These are phyloP conservation scores for Ectemnius continuus DNA, from an alignment of 2,888 invertebrate species.

Conservation along the genomic window DNA sequence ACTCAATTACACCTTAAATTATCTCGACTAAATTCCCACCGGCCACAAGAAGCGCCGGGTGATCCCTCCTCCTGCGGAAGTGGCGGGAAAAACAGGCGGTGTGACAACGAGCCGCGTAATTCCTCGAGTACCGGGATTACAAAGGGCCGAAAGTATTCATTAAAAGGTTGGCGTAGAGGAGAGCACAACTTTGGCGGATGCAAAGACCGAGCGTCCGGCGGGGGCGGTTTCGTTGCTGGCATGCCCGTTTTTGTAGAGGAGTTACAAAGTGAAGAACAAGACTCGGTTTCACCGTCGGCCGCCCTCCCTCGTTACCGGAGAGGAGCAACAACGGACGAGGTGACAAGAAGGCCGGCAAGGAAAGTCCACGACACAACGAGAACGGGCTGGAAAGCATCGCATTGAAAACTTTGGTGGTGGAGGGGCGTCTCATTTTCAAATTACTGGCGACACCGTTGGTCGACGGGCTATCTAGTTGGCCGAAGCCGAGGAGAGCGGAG, in stretches of 20 bases:
- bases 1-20: constrained; percentile 2
- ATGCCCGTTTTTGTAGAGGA: background rate
- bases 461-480: constrained; percentile 14
- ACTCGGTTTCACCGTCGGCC: constrained; percentile 2
- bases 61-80: constrained; percentile 7
- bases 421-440: constrained; percentile 67
- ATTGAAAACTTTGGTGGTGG: constrained; percentile 66
- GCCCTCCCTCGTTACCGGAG: background rate
- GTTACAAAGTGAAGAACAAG: constrained; percentile 1
- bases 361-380: constrained; percentile 21
- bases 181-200: background rate
- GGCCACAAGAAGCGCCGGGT: background rate
- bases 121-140: constrained; percentile 24
- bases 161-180: constrained; percentile 31
- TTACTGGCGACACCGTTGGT: constrained; percentile 55
- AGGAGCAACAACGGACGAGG: constrained; percentile 5
- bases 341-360: background rate
- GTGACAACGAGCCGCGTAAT: constrained; percentile 27
- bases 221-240: background rate
- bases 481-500: constrained; percentile 2
- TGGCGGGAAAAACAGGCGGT: constrained; percentile 13
- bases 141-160: constrained; percentile 42
- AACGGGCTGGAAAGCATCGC: constrained; percentile 37
- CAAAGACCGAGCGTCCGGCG: constrained; percentile 2
- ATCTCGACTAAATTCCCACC: background rate